Percentiles rank a stretch among this genome's conserved stretches.
Conservation (phyloP, 2,113 vertebrate species). For the Scalopus aquaticus region DNA sequence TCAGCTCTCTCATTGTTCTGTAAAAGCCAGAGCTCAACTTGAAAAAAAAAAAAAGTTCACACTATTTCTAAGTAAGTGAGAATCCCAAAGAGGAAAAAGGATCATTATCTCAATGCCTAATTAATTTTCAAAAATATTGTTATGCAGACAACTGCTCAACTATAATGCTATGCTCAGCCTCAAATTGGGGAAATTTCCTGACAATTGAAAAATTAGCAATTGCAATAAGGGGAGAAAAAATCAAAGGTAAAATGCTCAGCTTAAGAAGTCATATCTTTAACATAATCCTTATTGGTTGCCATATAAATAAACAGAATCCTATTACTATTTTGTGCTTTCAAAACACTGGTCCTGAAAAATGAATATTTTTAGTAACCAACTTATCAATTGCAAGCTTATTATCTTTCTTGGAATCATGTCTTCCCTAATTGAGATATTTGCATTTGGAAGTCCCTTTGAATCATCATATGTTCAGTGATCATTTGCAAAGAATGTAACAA, state of each 20-base stretch:
- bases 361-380: constrained; percentile 39
- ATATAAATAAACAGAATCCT: background rate
- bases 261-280: background rate
- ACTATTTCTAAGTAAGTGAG: constrained; percentile 60
- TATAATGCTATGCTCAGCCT: background rate
- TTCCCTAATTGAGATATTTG: constrained; percentile 70
- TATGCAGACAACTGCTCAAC: constrained; percentile 49
- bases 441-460: constrained; percentile 63
- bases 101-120: constrained; percentile 62
- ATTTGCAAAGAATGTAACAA: constrained; percentile 25
- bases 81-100: background rate
- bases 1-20: constrained; percentile 11
- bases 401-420: constrained; percentile 38
- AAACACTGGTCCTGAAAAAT: background rate
- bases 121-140: constrained; percentile 72
- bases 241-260: background rate
- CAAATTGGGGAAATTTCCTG: constrained; percentile 20
- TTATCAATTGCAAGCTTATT: constrained; percentile 48
- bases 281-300: background rate
- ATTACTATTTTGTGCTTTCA: background rate
- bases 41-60: background rate
- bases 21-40: constrained; percentile 52
- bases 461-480: constrained; percentile 42
- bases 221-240: background rate
- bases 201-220: constrained; percentile 44